Evolutionary conservation across 2,888 invertebrate genomes (phyloP).

Genomic region (Sylvicola cinctus): DNA sequence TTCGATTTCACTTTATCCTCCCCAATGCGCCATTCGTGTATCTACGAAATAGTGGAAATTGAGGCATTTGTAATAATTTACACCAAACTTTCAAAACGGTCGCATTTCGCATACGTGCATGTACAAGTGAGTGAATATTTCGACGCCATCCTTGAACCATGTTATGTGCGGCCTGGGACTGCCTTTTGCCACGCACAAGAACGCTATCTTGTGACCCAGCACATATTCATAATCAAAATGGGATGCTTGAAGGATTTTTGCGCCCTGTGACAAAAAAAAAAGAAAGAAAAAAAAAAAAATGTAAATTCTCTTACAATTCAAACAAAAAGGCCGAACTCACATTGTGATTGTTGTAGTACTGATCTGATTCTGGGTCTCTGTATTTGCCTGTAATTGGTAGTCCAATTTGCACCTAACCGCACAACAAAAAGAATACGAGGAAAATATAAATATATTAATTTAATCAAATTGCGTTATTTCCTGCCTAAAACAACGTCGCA

Average conservation of each 20-base stretch:
- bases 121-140: conserved; percentile 76
- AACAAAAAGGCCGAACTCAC: too few species aligned
- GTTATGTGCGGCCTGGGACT: conserved; percentile 80
- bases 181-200: conserved; percentile 78
- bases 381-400: conserved; percentile 76
- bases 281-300: conserved; percentile 1
- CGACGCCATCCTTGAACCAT: conserved; percentile 90
- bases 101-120: conserved; percentile 40
- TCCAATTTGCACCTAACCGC: conserved; percentile 53
- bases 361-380: conserved; percentile 73
- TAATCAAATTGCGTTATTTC: not conserved
- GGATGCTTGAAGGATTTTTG: conserved; percentile 70
- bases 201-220: conserved; percentile 83
- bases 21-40: conserved; percentile 75
- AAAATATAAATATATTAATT: not conserved
- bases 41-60: conserved; percentile 27
- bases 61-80: conserved; percentile 6
- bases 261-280: conserved; percentile 38
- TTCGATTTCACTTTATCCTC: conserved; percentile 74
- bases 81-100: not conserved
- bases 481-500: not conserved
- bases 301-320: too few species aligned
- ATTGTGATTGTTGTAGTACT: conserved; percentile 76
- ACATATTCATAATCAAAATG: conserved; percentile 89
- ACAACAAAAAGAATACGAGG: conserved; percentile 8